Base-by-base conservation (phyloP, 2,113 vertebrate genomes). In the Ranitomeya imitator region DNA sequence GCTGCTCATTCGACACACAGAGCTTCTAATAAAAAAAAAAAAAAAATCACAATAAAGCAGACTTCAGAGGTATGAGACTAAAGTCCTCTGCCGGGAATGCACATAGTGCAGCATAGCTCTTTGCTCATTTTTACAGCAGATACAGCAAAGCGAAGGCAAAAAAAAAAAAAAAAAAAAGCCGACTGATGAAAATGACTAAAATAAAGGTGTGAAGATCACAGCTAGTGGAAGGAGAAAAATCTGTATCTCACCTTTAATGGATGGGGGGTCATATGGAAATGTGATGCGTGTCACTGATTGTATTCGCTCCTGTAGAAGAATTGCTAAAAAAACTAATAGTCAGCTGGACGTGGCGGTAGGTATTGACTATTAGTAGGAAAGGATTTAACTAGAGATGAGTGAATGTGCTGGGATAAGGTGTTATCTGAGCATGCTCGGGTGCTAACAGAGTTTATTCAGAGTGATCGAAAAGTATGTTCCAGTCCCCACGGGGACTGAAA, bases 1-100 rank as follows among this genome's bases (percentile, higher is more conserved):
- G 90, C 97, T 98, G 94, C 97, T 98, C 95, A 97, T 97, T 76
- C 97, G 93, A 90, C 97, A 97, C 89, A 98, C 96, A 0, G 97
- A 97, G 90, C 92, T 97, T 92, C 97, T 98, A 82, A 45, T 2
- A 1, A 87, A 63, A 37, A 54, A 51, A 45, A 4, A 45, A 4
- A 1, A 87, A 63, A 37, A 54, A 51, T 51, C 18, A 52, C 18
- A 65, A n/a, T 6, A 79, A 65, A 15, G 51, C 9, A 4, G 6
- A 55, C 21, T 7, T 80, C 78, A 21, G 16, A 74, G 71, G 31
- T 55, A 13, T 13, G 13, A 79, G 10, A 3, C 18, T 19, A 19
- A 31, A 78, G 54, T 57, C 14, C 14, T 23, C 57, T 5, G 23
- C 6, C 7, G 18, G 37, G 21, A 74, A 7, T 3, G 31, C 52